Conservation (phyloP, 2,113 vertebrate genomes). For the Heterotis niloticus region DNA sequence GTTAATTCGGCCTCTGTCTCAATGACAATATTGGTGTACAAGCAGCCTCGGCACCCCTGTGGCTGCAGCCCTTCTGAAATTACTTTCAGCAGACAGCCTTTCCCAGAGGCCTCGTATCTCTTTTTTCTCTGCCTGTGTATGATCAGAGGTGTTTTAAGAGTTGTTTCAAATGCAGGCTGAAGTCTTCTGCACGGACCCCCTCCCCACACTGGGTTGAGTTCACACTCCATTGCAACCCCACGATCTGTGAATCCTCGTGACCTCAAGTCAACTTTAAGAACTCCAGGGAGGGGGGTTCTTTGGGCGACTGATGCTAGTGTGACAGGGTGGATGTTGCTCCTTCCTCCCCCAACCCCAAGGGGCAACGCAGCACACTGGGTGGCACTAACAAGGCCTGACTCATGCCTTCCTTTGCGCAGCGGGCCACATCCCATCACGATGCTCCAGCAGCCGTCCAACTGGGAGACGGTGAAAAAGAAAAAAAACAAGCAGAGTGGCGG, state of each 20-base stretch:
- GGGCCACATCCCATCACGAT: slow-evolving; percentile 29
- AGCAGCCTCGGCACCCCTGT: background rate
- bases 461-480: background rate
- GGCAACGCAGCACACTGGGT: background rate
- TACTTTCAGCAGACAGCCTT: background rate
- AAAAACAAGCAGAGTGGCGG: background rate
- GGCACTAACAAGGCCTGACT: slow-evolving; percentile 39
- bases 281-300: too few relatives aligned
- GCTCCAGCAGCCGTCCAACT: slow-evolving; percentile 5
- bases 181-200: background rate
- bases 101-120: background rate
- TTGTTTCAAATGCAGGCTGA: background rate
- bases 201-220: background rate
- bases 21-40: background rate
- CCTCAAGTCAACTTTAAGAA: too few relatives aligned
- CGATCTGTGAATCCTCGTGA: too few relatives aligned
- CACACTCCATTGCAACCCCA: too few relatives aligned
- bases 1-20: background rate
- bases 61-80: background rate
- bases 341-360: background rate
- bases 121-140: background rate
- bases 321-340: too few relatives aligned
- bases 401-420: slow-evolving; percentile 29
- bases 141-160: background rate
- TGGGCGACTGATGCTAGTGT: too few relatives aligned